Conservation (phyloP, 2,888 invertebrate genomes). For the Protonemura montana region DNA sequence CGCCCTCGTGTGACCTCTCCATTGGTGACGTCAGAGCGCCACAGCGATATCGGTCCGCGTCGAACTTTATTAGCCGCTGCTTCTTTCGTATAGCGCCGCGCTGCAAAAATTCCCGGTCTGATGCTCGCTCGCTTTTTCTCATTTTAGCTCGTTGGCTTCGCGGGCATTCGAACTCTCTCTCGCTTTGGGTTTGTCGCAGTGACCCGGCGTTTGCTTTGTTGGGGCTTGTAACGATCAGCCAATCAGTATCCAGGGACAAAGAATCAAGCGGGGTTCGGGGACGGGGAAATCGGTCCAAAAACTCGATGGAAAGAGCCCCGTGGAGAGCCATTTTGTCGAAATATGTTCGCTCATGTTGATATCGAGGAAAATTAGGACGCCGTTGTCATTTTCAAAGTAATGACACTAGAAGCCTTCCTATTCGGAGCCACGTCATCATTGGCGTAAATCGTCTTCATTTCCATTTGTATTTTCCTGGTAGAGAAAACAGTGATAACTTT, state of each 20-base stretch:
- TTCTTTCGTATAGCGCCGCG: background rate
- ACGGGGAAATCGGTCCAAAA: background rate
- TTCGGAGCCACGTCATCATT: too few species aligned
- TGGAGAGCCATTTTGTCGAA: background rate
- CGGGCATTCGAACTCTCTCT: background rate
- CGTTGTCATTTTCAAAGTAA: too few species aligned
- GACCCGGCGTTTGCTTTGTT: background rate
- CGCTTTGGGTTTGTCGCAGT: background rate
- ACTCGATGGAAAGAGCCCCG: background rate
- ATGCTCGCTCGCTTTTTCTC: background rate
- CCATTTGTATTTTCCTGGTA: too few species aligned
- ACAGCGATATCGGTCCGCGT: background rate
- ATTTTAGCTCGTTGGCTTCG: background rate
- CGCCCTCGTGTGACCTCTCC: slow-evolving; percentile 44
- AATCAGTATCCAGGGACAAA: background rate
- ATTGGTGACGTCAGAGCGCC: background rate
- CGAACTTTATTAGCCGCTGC: background rate
- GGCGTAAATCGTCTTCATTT: too few species aligned
- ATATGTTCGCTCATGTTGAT: too few species aligned
- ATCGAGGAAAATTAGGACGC: too few species aligned
- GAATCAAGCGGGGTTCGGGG: background rate
- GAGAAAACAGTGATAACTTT: background rate
- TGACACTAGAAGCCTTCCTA: too few species aligned
- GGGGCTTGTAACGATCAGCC: background rate
- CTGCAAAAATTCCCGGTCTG: background rate